A percentile compares a stretch with the other conserved stretches of the same genome.
phyloP scores from a whole-genome alignment of 2,888 invertebrate species.

The Pseudococcus jackbeardsleyi region DNA sequence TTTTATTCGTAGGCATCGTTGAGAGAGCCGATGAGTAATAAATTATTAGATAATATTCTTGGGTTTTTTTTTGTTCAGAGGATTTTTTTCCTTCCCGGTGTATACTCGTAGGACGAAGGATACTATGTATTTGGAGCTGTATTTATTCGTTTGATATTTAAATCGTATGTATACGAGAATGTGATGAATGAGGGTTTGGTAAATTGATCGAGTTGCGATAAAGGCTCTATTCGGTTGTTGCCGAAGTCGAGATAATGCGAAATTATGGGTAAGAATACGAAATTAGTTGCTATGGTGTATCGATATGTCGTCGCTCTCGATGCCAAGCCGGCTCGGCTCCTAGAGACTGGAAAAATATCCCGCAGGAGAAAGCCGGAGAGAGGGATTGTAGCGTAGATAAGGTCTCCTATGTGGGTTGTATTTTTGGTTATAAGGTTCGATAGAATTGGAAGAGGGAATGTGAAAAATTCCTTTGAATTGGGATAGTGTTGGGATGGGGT shows the following conservation, averaged over 20 bases:
- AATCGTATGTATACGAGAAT: slow-evolving; percentile 21
- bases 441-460: no score
- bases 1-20: neutral
- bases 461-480: no score
- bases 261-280: slow-evolving; percentile 39
- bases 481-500: no score
- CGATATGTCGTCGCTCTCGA: slow-evolving; percentile 4
- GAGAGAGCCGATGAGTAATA: neutral
- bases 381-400: neutral
- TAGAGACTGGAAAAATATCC: neutral
- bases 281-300: neutral
- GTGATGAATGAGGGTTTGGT: slow-evolving; percentile 38
- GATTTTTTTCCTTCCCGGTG: neutral
- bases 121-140: neutral
- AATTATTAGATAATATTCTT: slow-evolving; percentile 20
- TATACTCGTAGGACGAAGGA: neutral
- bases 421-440: no score
- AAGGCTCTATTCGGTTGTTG: slow-evolving; percentile 23
- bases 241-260: slow-evolving; percentile 24
- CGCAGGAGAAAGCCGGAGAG: neutral
- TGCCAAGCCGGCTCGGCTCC: neutral
- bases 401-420: neutral
- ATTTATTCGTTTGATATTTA: slow-evolving; percentile 46
- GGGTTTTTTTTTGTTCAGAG: neutral
- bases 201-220: slow-evolving; percentile 36